Percentiles rank a stretch among this genome's conserved stretches.
These are phyloP conservation scores for Tetanocera ferruginea DNA, from an alignment of 2,888 invertebrate species.

Conservation along the genomic window DNA sequence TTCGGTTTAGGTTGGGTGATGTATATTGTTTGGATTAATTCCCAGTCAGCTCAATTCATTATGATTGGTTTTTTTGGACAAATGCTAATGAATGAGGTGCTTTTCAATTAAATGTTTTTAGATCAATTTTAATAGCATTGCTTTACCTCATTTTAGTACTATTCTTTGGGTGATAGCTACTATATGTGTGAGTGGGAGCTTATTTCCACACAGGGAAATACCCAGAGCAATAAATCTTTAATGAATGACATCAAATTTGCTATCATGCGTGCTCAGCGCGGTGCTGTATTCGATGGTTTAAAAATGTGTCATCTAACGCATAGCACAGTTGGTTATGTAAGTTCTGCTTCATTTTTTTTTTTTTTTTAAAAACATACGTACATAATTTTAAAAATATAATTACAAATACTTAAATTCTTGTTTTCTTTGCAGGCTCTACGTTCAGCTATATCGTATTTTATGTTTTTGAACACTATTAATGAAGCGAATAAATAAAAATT, in stretches of 20 bases:
- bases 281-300: conserved; percentile 37
- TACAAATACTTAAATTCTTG: too few relatives aligned
- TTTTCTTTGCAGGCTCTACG: conserved; percentile 35
- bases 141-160: neutral
- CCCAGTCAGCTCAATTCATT: conserved; percentile 40
- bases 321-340: neutral
- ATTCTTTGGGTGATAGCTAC: conserved; percentile 33
- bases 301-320: neutral
- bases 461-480: neutral
- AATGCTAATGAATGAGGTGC: conserved; percentile 43
- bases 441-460: conserved; percentile 31
- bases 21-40: conserved; percentile 42
- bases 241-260: conserved; percentile 42
- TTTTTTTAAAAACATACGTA: too few relatives aligned
- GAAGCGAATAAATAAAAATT: neutral
- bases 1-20: conserved; percentile 30
- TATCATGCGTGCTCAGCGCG: conserved; percentile 37
- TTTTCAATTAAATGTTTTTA: too few relatives aligned
- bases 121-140: too few relatives aligned
- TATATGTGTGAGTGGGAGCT: conserved; percentile 43
- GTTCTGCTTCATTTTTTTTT: too few relatives aligned
- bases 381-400: too few relatives aligned
- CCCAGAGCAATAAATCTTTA: conserved; percentile 33
- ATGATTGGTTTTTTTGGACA: conserved; percentile 45
- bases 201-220: conserved; percentile 37